Percentiles rank a stretch among this genome's conserved stretches.
Evolutionary conservation across 2,888 invertebrate species (phyloP).

Genomic region (Ormia ochracea): DNA sequence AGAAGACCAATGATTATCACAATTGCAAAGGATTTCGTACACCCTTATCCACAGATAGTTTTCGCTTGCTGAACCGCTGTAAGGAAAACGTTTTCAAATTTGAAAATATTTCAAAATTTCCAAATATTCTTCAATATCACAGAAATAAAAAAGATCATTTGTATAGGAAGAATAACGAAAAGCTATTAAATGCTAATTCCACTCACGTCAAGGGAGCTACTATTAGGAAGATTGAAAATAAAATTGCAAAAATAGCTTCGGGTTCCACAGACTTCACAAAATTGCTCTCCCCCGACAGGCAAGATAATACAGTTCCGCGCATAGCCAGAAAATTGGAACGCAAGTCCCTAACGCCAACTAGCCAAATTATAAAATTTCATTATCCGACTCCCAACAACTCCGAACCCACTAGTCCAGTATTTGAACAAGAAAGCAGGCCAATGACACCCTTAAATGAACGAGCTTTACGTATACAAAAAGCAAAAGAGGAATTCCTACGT

Average conservation of each 20-base stretch:
- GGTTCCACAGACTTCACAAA: constrained; percentile 62
- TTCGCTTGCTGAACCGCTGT: constrained; percentile 65
- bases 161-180: constrained; percentile 73
- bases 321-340: constrained; percentile 74
- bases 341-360: constrained; percentile 71
- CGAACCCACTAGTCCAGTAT: constrained; percentile 66
- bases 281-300: constrained; percentile 68
- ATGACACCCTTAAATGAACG: constrained; percentile 76
- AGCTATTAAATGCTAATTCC: constrained; percentile 62
- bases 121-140: constrained; percentile 31
- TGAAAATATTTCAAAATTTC: constrained; percentile 42
- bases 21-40: constrained; percentile 63
- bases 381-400: constrained; percentile 59
- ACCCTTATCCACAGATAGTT: constrained; percentile 74
- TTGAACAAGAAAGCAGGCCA: constrained; percentile 65
- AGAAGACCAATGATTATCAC: background rate
- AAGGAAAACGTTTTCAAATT: constrained; percentile 25
- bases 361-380: constrained; percentile 55
- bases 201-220: constrained; percentile 67
- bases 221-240: constrained; percentile 71
- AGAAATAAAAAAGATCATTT: constrained; percentile 67
- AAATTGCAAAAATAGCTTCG: constrained; percentile 72
- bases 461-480: constrained; percentile 82
- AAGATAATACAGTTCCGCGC: constrained; percentile 73
- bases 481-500: constrained; percentile 84